A percentile compares a stretch with the other conserved stretches of the same genome.
These are phyloP conservation scores for Loriculus beryllinus DNA, from an alignment of 2,797 vertebrate genomes.

Conservation along the genomic window DNA sequence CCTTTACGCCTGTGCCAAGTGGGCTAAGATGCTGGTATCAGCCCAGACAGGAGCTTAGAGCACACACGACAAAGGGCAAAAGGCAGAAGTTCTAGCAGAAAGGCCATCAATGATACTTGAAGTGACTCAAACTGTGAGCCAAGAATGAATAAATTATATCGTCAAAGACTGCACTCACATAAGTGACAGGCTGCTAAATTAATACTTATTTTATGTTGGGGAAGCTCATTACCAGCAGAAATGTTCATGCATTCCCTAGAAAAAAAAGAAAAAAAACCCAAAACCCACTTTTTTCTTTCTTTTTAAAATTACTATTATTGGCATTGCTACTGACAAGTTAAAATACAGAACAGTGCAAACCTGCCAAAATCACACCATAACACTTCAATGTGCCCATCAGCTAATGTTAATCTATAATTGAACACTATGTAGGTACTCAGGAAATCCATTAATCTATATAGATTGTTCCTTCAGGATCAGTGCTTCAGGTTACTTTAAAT, in stretches of 20 bases:
- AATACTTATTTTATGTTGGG: background rate
- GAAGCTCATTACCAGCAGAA: background rate
- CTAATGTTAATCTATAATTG: conserved; percentile 50
- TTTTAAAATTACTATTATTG: background rate
- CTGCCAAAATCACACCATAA: background rate
- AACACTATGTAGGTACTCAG: background rate
- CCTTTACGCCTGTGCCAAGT: background rate
- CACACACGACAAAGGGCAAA: background rate
- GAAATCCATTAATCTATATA: conserved; percentile 43
- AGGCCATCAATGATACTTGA: background rate
- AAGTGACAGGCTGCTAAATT: background rate
- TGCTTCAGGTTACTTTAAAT: conserved; percentile 20
- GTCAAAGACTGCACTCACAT: background rate
- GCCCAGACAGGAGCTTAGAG: background rate
- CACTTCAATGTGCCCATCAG: background rate
- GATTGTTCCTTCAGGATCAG: conserved; percentile 33
- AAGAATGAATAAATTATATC: conserved; percentile 25
- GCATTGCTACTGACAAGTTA: background rate
- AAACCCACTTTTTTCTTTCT: background rate
- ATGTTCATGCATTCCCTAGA: background rate
- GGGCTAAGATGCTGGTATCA: background rate
- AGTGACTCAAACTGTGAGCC: background rate
- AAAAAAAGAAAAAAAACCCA: background rate
- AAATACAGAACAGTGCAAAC: background rate
- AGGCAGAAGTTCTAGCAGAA: background rate